Evolutionary conservation across 2,888 invertebrate species (phyloP), one percentile per base, ranked within the genome.

Genomic region (Nomada ruficornis): DNA sequence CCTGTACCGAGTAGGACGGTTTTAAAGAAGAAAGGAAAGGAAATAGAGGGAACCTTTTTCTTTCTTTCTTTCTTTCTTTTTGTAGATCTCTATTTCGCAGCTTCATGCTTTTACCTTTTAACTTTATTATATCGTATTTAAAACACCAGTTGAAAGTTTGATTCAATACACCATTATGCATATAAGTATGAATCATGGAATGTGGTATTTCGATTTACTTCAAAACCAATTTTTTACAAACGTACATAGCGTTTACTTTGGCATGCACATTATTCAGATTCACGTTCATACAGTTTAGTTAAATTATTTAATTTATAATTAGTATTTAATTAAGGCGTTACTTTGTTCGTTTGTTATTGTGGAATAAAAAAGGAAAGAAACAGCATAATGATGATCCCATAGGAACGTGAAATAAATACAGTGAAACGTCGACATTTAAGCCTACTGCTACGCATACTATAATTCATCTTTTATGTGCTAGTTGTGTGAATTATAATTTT

Each of bases 1-100:
- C 87, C 89, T 85, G 52, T 79, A 81, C 74, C 69, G 52, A 59
- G 67, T 73, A 80, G 60, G 65, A 81, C 82, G 60, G 76, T 74
- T 69, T 73, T 60, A 4, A 54, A 15, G 29, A 59, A 55, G 29
- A 50, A 62, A 77, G 54, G 59, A 84, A 72, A 3, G 15, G 5
- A 13, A 60, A 60, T 68, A 57, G 26, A 76, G 69, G 80, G 74
- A 7, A 36, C 7, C 5, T 7, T 36, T 36, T 36, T 36, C 36
- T 36, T 36, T 36, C 36, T 36, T 36, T 36, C 36, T 36, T 36
- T 36, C 36, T 87, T 83, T 68, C 78, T 86, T 78, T 62, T 60
- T 71, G 42, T 63, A 70, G 62, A 59, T 86, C 60, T 77, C 62
- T 75, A 44, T 71, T 68, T 44, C 36, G 52, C 65, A 50, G 60